Evolutionary conservation across 2,113 vertebrate genomes (phyloP).

Genomic region (Plectropomus leopardus): DNA sequence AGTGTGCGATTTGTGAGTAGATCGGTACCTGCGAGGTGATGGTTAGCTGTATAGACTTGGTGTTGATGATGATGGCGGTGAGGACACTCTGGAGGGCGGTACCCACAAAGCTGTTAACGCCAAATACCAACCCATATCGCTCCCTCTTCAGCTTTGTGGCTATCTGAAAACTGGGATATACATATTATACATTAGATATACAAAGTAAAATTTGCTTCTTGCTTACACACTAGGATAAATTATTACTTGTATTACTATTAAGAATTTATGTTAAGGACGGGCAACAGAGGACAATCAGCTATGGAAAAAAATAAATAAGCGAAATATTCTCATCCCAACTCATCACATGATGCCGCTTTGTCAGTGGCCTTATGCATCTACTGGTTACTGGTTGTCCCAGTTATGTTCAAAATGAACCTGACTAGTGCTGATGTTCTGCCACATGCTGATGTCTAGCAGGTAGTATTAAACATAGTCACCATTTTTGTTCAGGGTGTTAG

Average conservation of each 20-base stretch:
- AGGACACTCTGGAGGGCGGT: slow-evolving; percentile 88
- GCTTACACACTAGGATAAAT: not conserved
- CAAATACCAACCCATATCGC: slow-evolving; percentile 89
- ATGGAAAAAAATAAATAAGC: not conserved
- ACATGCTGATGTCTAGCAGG: not conserved
- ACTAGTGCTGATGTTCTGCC: too few species aligned
- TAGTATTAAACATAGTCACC: not conserved
- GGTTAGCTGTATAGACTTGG: slow-evolving; percentile 85
- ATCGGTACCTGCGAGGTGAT: slow-evolving; percentile 87
- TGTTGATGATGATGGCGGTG: slow-evolving; percentile 87
- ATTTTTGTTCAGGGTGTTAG: not conserved
- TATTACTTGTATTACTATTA: not conserved
- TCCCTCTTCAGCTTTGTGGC: slow-evolving; percentile 85
- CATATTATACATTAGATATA: not conserved
- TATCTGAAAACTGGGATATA: slow-evolving; percentile 86
- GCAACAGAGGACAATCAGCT: not conserved
- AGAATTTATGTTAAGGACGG: not conserved
- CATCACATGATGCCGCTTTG: too few species aligned
- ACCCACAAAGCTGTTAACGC: slow-evolving; percentile 89
- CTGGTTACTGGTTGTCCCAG: too few species aligned
- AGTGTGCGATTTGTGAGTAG: not conserved
- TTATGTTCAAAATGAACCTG: not conserved
- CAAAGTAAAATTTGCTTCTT: not conserved
- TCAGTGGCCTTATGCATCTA: too few species aligned
- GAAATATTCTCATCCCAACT: too few species aligned